These are phyloP conservation scores for Chymomyza amoena DNA, from an alignment of 2,888 invertebrate genomes.

Conservation along the genomic window DNA sequence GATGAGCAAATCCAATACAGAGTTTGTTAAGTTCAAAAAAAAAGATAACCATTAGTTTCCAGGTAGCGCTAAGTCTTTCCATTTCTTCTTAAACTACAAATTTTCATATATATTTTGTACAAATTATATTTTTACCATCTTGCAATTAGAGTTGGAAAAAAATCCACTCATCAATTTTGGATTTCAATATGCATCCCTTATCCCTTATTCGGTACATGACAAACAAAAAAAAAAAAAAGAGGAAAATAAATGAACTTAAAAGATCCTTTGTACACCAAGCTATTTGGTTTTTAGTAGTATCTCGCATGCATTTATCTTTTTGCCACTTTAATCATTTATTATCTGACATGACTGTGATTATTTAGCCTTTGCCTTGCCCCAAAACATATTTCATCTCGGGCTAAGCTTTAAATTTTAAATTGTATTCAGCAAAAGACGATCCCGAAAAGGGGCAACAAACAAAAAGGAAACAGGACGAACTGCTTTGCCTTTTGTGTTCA, in stretches of 20 bases:
- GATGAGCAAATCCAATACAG: too few relatives aligned
- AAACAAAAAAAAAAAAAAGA: not conserved
- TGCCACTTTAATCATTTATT: constrained; percentile 69
- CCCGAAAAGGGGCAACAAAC: not conserved
- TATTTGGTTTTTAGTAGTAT: not conserved
- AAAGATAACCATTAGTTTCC: too few relatives aligned
- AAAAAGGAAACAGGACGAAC: not conserved
- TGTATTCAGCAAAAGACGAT: constrained; percentile 14
- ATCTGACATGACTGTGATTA: constrained; percentile 70
- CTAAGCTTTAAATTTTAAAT: constrained; percentile 29
- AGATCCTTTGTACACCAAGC: not conserved
- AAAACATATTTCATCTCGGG: constrained; percentile 55
- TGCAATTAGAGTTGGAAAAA: not conserved
- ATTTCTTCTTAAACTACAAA: too few relatives aligned
- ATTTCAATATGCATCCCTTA: constrained; percentile 19
- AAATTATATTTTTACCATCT: too few relatives aligned
- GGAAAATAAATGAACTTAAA: not conserved
- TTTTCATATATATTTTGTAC: too few relatives aligned
- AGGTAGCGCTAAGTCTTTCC: too few relatives aligned
- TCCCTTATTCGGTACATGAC: constrained; percentile 4
- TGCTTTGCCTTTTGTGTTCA: constrained; percentile 14
- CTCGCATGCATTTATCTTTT: not conserved
- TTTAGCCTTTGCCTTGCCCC: constrained; percentile 57
- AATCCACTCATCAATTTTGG: constrained; percentile 51
- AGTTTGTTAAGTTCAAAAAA: too few relatives aligned